These are phyloP conservation scores for Babyrousa celebensis DNA, from an alignment of 2,797 vertebrate species.

Conservation along the genomic window DNA sequence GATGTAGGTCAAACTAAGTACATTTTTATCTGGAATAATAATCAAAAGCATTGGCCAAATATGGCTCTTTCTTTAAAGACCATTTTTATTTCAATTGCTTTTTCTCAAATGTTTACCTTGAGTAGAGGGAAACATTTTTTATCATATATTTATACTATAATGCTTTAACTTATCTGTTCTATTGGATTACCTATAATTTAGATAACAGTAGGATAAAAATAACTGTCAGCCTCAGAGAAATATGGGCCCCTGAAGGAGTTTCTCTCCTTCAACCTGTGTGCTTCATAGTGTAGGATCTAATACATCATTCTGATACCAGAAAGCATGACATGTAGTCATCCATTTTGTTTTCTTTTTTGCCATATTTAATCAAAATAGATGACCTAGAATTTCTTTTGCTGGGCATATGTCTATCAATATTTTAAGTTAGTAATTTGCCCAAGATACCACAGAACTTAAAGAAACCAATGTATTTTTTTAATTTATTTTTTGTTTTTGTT, in stretches of 20 bases:
- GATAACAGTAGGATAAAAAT: background rate
- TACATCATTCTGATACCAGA: background rate
- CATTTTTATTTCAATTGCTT: background rate
- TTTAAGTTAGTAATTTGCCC: conserved; percentile 10
- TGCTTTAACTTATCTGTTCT: background rate
- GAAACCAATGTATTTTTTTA: background rate
- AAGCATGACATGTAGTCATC: background rate
- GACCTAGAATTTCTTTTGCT: conserved; percentile 26
- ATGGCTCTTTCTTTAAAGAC: background rate
- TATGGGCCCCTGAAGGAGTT: background rate
- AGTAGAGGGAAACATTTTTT: background rate
- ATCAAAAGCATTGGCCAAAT: background rate
- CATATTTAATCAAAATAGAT: conserved; percentile 55
- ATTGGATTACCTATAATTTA: conserved; percentile 17
- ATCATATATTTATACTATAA: background rate
- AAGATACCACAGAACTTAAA: background rate
- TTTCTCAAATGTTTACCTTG: background rate
- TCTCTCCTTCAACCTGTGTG: background rate
- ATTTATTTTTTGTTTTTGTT: too few relatives aligned
- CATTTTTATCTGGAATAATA: background rate
- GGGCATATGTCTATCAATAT: background rate
- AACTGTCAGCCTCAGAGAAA: background rate
- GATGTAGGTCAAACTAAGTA: background rate
- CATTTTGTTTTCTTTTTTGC: conserved; percentile 15
- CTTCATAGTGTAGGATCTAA: background rate